phyloP scores from a whole-genome alignment of 1,140 invertebrate genomes.

The Pogonomyrmex californicus region DNA sequence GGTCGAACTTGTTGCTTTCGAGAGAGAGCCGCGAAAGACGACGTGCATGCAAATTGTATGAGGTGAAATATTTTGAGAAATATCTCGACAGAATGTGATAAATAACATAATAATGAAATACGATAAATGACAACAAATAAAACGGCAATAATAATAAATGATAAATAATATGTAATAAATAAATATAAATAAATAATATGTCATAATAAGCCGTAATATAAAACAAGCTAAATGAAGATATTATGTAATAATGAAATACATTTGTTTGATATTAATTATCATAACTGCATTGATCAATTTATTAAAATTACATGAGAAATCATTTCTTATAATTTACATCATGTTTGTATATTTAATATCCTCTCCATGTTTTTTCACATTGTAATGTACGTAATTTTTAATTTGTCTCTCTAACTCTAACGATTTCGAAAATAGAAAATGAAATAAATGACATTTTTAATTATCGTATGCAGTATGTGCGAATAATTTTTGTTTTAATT shows the following conservation, averaged over 20 bases:
- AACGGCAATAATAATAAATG: background rate
- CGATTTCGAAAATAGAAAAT: background rate
- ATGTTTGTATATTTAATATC: background rate
- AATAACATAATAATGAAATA: background rate
- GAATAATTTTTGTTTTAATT: background rate
- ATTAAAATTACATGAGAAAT: too few relatives aligned
- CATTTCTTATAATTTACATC: background rate
- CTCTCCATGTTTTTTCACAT: background rate
- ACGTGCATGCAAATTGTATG: constrained; percentile 22
- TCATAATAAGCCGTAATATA: background rate
- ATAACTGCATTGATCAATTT: background rate
- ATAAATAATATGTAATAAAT: too few relatives aligned
- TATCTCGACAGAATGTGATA: background rate
- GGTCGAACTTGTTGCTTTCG: constrained; percentile 49
- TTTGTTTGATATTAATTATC: constrained; percentile 3
- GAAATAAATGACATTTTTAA: background rate
- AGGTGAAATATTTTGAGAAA: background rate
- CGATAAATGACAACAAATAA: background rate
- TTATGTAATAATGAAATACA: background rate
- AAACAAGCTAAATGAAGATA: background rate
- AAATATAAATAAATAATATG: too few relatives aligned
- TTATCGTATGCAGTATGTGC: background rate
- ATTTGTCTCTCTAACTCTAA: background rate
- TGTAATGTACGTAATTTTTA: background rate
- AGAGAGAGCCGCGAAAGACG: background rate